phyloP scores from a whole-genome alignment of 1,140 invertebrate species.

The Cydia amplana region DNA sequence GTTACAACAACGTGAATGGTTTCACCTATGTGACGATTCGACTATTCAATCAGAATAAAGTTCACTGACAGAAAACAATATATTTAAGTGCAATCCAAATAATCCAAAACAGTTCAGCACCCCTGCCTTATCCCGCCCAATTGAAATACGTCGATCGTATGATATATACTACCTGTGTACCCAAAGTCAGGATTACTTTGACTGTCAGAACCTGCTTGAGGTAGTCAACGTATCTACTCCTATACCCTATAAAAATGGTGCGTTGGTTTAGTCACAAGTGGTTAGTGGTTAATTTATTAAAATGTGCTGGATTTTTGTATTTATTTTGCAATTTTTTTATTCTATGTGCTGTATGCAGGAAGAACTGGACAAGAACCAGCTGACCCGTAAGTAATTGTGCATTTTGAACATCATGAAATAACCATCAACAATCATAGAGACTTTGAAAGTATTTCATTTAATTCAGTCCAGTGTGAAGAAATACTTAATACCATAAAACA shows the following conservation, averaged over 20 bases:
- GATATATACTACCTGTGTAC: conserved; percentile 52
- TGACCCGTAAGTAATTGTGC: conserved; percentile 71
- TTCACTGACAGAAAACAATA: not conserved
- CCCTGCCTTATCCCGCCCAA: conserved; percentile 55
- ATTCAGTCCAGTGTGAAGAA: not conserved
- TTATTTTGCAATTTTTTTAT: conserved; percentile 42
- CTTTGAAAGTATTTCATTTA: not conserved
- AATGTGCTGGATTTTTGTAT: conserved; percentile 13
- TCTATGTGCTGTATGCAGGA: conserved; percentile 66
- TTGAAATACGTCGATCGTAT: conserved; percentile 49
- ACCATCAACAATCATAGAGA: not conserved
- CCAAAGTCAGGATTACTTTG: conserved; percentile 47
- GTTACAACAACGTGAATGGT: too few relatives aligned
- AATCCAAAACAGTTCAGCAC: conserved; percentile 39
- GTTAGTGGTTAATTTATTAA: conserved; percentile 32
- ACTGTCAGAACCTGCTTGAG: conserved; percentile 32
- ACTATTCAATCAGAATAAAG: not conserved
- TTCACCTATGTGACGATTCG: too few relatives aligned
- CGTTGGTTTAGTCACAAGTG: conserved; percentile 34
- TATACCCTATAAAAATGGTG: conserved; percentile 48
- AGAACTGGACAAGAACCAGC: conserved; percentile 80
- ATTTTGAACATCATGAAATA: not conserved
- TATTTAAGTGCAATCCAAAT: conserved; percentile 19
- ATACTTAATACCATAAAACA: too few relatives aligned
- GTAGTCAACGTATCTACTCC: not conserved